These are phyloP conservation scores for Halocynthia roretzi DNA, from an alignment of 23 tunicate species.

Conservation along the genomic window DNA sequence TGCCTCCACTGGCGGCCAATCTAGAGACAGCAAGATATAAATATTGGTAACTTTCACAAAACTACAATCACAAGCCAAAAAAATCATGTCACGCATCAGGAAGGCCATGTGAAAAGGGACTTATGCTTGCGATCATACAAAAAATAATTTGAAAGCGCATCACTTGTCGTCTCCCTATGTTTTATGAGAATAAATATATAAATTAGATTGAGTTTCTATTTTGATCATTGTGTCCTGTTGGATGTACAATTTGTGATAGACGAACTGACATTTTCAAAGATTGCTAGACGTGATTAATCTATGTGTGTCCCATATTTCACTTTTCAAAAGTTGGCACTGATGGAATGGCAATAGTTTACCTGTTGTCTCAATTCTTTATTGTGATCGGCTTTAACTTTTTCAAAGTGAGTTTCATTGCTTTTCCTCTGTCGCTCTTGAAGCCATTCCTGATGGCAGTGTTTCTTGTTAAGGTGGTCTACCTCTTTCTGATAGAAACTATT, in stretches of 20 bases:
- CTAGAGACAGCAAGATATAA: neutral
- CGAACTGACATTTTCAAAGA: no score
- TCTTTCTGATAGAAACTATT: slow-evolving; percentile 73
- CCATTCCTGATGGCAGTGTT: slow-evolving; percentile 71
- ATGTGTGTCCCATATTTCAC: neutral
- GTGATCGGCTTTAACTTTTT: slow-evolving; percentile 14
- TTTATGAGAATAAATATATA: no score
- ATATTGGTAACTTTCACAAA: neutral
- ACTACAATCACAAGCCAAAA: neutral
- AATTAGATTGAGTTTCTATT: no score
- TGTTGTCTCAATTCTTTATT: neutral
- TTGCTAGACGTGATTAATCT: no score
- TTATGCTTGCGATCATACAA: neutral
- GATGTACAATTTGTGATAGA: neutral
- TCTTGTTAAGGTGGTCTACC: slow-evolving; percentile 61
- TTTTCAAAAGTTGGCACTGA: neutral
- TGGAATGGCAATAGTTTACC: neutral
- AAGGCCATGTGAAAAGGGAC: neutral
- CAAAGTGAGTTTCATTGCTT: slow-evolving; percentile 28
- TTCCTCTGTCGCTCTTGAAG: slow-evolving; percentile 63
- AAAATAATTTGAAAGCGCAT: no score
- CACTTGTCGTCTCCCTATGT: no score
- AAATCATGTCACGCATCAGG: neutral
- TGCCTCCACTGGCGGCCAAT: slow-evolving; percentile 10
- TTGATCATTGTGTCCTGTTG: neutral